Conservation (phyloP, 2,113 vertebrate genomes). For the Pseudopodoces humilis region DNA sequence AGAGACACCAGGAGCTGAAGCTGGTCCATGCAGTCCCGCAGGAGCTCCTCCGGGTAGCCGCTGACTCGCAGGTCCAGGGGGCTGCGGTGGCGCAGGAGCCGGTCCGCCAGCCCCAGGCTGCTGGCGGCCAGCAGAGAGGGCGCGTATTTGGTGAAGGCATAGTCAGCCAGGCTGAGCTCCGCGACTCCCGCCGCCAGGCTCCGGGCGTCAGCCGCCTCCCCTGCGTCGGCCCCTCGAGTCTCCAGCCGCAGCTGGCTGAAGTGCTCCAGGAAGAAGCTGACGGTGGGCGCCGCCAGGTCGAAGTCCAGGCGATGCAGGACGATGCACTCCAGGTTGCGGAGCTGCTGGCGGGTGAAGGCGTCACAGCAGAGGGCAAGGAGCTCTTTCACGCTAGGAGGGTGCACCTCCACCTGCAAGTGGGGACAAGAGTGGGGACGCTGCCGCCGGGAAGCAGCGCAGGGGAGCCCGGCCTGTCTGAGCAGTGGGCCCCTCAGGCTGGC, state of each 20-base stretch:
- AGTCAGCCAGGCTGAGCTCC: slow-evolving; percentile 90
- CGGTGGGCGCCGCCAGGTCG: slow-evolving; percentile 83
- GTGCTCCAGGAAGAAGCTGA: slow-evolving; percentile 89
- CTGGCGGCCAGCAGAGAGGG: slow-evolving; percentile 87
- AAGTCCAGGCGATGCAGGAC: slow-evolving; percentile 86
- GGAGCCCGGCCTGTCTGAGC: too few species aligned
- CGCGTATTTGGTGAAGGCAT: slow-evolving; percentile 83
- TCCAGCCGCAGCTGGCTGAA: slow-evolving; percentile 75
- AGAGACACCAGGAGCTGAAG: slow-evolving; percentile 84
- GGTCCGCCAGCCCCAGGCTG: slow-evolving; percentile 80
- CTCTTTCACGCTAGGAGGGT: slow-evolving; percentile 83
- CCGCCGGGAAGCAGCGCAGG: neutral
- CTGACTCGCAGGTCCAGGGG: slow-evolving; percentile 46
- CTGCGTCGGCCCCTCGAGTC: neutral
- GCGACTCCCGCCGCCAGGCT: slow-evolving; percentile 80
- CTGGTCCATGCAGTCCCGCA: slow-evolving; percentile 81
- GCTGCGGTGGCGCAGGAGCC: slow-evolving; percentile 65
- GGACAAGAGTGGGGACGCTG: neutral
- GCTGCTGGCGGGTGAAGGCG: slow-evolving; percentile 86
- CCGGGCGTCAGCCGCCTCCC: slow-evolving; percentile 49
- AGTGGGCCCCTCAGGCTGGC: too few species aligned
- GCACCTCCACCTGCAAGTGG: slow-evolving; percentile 84
- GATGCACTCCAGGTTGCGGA: slow-evolving; percentile 91
- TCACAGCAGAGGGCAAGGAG: slow-evolving; percentile 87
- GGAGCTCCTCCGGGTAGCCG: slow-evolving; percentile 37